Base-by-base conservation (phyloP, 2,797 vertebrate genomes). In the Enteromius fasciolatus region DNA sequence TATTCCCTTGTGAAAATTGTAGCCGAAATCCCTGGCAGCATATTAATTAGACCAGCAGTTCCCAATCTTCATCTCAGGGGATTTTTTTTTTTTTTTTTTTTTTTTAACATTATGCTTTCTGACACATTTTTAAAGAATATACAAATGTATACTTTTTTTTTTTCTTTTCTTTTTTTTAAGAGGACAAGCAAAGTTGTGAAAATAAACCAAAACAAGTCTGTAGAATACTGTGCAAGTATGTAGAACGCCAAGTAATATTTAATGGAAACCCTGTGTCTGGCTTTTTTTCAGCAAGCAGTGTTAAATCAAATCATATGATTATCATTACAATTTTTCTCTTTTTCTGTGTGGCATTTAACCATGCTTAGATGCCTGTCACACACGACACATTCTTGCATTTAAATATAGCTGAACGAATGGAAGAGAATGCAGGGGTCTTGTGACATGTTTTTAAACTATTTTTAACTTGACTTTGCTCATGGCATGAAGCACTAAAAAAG, bases 381-480 rank as follows among this genome's bases (percentile, higher is more conserved):
- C 50, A 59, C 9, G 5, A 46, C 57, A 46, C 75, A 25, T 63
- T 63, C 28, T 25, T 31, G 39, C 23, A 76, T 46, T 46, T 63
- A 76, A 44, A 76, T 76, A 44, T 76, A 76, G 75, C 25, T 4
- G 20, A 63, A 28, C n/a, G 52, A 76, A 44, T 3, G 14, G 52
- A 76, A 18, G 36, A 57, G 74, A 44, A 76, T 20, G 74, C 57
- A 61, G 36, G 14, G 54, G 15, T 61, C 75, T 17, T 6, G 23
- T 31, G 23, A 76, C 57, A 28, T 31, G 75, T 41, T 76, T 61
- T 63, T 14, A 15, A 76, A 31, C 23, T 63, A 76, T 76, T 63
- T 76, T 76, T 76, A 76, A 76, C 57, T 76, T 61, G 39, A 76
- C 39, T 28, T 73, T 52, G 48, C 10, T 76, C 39, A 28, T 59